Percentiles rank a stretch among this genome's conserved stretches.
These are phyloP conservation scores for Lathronympha strigana DNA, from an alignment of 2,888 invertebrate species.

Conservation along the genomic window DNA sequence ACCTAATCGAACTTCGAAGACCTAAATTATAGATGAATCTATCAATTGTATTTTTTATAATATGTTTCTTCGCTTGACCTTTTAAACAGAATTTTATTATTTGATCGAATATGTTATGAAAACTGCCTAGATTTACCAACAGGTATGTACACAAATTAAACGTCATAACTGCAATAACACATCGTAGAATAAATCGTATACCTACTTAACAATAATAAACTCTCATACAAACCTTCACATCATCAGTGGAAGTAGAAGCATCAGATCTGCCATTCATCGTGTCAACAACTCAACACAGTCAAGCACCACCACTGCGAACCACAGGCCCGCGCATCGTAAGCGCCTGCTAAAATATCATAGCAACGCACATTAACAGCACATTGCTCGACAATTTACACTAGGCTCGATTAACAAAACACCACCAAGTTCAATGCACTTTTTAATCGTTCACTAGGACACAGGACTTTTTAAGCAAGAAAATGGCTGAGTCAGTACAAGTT, in stretches of 20 bases:
- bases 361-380: background rate
- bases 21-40: too few species aligned
- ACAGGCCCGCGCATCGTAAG: background rate
- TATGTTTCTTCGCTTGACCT: too few species aligned
- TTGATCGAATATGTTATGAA: too few species aligned
- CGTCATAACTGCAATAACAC: too few species aligned
- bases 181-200: too few species aligned
- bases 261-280: conserved; percentile 61
- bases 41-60: too few species aligned
- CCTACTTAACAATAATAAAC: too few species aligned
- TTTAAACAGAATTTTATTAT: too few species aligned
- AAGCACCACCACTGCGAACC: background rate
- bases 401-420: background rate
- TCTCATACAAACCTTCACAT: conserved; percentile 65
- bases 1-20: too few species aligned
- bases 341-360: conserved; percentile 6
- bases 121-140: too few species aligned
- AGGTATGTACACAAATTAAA: too few species aligned
- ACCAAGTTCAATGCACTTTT: background rate
- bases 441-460: background rate
- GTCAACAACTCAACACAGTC: background rate
- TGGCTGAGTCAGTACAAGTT: background rate
- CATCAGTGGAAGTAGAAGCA: conserved; percentile 78
- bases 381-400: background rate
- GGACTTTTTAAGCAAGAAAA: background rate